A percentile compares a stretch with the other conserved stretches of the same genome.
Evolutionary conservation across 2,888 invertebrate genomes (phyloP).

Genomic region (Ischnura elegans): DNA sequence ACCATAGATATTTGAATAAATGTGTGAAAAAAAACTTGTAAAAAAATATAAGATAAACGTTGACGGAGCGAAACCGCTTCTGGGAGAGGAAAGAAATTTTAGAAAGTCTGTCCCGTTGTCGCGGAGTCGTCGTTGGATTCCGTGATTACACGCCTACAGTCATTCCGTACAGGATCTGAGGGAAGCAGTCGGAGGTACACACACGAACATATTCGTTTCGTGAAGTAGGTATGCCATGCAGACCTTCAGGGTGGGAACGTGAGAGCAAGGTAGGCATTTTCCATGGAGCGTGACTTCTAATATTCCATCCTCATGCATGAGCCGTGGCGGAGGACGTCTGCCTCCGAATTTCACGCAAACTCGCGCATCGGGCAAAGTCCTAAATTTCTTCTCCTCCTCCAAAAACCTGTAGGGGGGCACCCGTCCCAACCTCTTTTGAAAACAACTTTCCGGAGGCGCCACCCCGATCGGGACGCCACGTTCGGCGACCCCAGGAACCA

Average conservation of each 20-base stretch:
- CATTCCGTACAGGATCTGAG: no score
- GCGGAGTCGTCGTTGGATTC: not conserved
- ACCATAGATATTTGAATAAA: no score
- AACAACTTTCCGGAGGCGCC: conserved; percentile 9
- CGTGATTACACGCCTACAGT: not conserved
- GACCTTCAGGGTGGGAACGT: not conserved
- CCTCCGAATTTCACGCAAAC: not conserved
- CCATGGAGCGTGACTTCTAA: not conserved
- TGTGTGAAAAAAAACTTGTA: no score
- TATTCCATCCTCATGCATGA: not conserved
- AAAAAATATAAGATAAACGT: no score
- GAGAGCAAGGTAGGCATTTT: not conserved
- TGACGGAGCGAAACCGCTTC: no score
- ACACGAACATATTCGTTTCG: not conserved
- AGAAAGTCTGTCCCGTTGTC: not conserved
- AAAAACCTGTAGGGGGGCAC: not conserved
- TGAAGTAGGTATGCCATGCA: not conserved
- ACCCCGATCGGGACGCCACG: conserved; percentile 14
- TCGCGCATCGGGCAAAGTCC: not conserved
- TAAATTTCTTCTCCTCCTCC: not conserved
- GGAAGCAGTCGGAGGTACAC: no score
- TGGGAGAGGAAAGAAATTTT: no score
- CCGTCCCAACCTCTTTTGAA: not conserved
- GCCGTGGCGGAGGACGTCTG: not conserved
- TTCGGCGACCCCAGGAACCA: not conserved